A percentile compares a stretch with the other conserved stretches of the same genome.
phyloP scores from a whole-genome alignment of 2,113 vertebrate genomes.

The Grammomys dolichurus region DNA sequence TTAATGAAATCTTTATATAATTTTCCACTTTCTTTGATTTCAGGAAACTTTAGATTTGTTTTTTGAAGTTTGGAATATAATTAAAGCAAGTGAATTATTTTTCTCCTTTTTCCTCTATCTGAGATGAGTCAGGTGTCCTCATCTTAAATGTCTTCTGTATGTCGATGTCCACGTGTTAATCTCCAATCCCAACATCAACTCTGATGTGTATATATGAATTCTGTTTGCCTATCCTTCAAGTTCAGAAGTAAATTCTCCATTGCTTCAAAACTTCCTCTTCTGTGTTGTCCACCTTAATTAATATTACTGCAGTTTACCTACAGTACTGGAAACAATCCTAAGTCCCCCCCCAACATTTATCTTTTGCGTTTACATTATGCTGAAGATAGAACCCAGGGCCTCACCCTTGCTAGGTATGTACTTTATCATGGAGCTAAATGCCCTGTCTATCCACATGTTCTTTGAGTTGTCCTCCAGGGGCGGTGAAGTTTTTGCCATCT shows the following conservation, averaged over 20 bases:
- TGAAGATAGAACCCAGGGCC: neutral
- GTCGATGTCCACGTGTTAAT: neutral
- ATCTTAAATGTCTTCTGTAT: neutral
- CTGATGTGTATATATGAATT: neutral
- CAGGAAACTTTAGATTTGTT: slow-evolving; percentile 47
- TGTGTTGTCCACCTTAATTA: neutral
- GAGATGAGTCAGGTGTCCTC: neutral
- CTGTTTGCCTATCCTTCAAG: neutral
- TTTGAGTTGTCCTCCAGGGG: neutral
- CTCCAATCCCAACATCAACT: neutral
- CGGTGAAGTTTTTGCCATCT: neutral
- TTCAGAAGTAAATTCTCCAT: neutral
- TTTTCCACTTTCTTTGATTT: neutral
- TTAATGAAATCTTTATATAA: slow-evolving; percentile 5
- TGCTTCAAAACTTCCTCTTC: neutral
- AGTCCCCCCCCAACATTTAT: neutral
- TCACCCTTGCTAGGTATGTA: neutral
- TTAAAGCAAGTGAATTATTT: slow-evolving; percentile 29
- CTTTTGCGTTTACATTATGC: neutral
- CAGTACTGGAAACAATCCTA: neutral
- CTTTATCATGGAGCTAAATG: no score
- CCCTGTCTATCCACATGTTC: neutral
- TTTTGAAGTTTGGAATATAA: slow-evolving; percentile 50
- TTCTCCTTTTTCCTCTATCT: neutral
- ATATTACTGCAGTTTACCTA: neutral